A percentile compares a stretch with the other conserved stretches of the same genome.
phyloP scores from a whole-genome alignment of 2,113 vertebrate species.

The Jaculus jaculus region DNA sequence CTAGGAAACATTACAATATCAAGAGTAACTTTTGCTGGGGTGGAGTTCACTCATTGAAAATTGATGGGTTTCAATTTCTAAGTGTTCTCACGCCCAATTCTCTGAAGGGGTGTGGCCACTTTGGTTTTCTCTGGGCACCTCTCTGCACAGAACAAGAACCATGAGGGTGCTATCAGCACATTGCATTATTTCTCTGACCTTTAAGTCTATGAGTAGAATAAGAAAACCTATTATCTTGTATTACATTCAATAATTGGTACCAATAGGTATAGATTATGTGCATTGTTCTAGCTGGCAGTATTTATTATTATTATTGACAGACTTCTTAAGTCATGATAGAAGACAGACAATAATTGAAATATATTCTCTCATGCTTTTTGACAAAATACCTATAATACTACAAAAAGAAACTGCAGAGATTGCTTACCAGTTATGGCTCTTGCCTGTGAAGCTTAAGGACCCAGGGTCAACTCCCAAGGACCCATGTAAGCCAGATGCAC shows the following conservation, averaged over 20 bases:
- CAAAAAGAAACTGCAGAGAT: neutral
- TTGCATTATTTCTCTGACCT: neutral
- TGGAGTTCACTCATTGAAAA: neutral
- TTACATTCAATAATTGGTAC: neutral
- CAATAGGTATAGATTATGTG: neutral
- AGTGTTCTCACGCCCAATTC: neutral
- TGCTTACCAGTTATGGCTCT: no score
- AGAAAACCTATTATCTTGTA: conserved; percentile 20
- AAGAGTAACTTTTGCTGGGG: neutral
- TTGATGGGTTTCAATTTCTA: neutral
- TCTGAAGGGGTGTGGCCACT: neutral
- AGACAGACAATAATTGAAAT: conserved; percentile 1
- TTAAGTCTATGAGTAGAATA: neutral
- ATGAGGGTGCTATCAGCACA: neutral
- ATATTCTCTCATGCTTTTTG: neutral
- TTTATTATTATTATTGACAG: conserved; percentile 21
- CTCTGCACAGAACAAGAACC: neutral
- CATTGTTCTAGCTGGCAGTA: neutral
- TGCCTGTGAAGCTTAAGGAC: no score
- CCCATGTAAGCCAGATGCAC: no score
- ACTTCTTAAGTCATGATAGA: neutral
- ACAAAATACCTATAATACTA: neutral
- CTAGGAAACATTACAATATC: neutral
- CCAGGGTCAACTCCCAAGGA: no score
- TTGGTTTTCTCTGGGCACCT: neutral